These are phyloP conservation scores for Diplazon laetatorius DNA, from an alignment of 2,888 invertebrate species.

Conservation along the genomic window DNA sequence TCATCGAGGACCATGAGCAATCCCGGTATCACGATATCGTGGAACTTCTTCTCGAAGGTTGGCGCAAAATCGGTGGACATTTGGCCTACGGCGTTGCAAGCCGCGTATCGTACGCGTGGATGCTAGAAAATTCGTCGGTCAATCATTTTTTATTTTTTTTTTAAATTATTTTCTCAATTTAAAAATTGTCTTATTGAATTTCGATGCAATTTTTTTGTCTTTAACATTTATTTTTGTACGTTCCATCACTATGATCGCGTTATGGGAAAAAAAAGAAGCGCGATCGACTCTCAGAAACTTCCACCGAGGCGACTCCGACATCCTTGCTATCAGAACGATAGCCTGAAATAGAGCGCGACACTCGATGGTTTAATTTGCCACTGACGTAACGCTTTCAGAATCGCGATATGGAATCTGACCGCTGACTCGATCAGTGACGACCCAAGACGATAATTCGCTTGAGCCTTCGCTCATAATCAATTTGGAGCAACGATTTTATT, in stretches of 20 bases:
- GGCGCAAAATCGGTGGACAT: slow-evolving; percentile 99
- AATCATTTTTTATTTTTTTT: neutral
- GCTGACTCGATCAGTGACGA: slow-evolving; percentile 75
- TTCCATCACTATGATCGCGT: slow-evolving; percentile 72
- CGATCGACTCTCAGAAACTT: slow-evolving; percentile 72
- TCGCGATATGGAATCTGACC: slow-evolving; percentile 67
- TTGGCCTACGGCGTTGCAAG: slow-evolving; percentile 99
- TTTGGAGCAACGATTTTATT: slow-evolving; percentile 2
- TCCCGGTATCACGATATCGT: slow-evolving; percentile 96
- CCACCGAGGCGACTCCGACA: slow-evolving; percentile 63
- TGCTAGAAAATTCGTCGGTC: slow-evolving; percentile 84
- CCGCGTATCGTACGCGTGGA: slow-evolving; percentile 96
- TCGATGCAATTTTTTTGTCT: neutral
- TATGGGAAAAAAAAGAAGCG: slow-evolving; percentile 52
- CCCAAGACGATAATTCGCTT: slow-evolving; percentile 18
- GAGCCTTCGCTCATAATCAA: slow-evolving; percentile 12
- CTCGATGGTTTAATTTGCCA: slow-evolving; percentile 74
- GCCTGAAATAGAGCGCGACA: slow-evolving; percentile 56
- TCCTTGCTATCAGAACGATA: slow-evolving; percentile 74
- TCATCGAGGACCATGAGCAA: slow-evolving; percentile 95
- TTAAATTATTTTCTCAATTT: no score
- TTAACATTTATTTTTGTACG: slow-evolving; percentile 56
- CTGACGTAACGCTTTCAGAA: slow-evolving; percentile 75
- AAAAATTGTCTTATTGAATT: neutral
- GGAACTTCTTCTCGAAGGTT: slow-evolving; percentile 98